A percentile compares a stretch with the other conserved stretches of the same genome.
Evolutionary conservation across 2,888 invertebrate genomes (phyloP).

Genomic region (Calliopum simillimum): DNA sequence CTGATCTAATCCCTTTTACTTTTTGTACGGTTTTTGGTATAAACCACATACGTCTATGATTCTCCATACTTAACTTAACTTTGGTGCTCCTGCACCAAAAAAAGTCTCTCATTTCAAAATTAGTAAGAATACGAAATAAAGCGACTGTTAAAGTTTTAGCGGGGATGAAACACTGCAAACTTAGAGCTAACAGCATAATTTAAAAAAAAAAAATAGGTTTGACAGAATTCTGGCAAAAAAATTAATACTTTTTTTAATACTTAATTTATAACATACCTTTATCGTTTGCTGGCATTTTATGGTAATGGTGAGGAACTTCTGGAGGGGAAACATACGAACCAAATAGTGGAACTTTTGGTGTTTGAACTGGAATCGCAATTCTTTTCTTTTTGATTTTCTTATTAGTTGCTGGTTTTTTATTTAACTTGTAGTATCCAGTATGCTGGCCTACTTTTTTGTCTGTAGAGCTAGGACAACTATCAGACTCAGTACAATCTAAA

Average conservation of each 20-base stretch:
- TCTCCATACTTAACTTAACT: no score
- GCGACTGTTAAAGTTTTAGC: no score
- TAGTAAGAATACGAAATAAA: no score
- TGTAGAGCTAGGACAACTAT: constrained; percentile 79
- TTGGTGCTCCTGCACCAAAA: no score
- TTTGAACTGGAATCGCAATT: constrained; percentile 86
- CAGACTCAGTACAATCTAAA: constrained; percentile 82
- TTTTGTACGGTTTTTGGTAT: no score
- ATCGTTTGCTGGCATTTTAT: constrained; percentile 64
- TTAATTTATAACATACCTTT: constrained; percentile 58
- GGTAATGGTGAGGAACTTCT: constrained; percentile 72
- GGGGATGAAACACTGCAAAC: no score
- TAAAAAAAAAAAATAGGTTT: no score
- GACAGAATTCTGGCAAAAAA: no score
- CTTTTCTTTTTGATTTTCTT: constrained; percentile 80
- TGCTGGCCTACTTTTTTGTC: constrained; percentile 71
- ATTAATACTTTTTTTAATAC: constrained; percentile 25
- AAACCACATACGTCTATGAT: no score
- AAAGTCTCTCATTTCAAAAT: no score
- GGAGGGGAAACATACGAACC: constrained; percentile 77
- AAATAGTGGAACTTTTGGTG: constrained; percentile 82
- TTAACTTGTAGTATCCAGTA: constrained; percentile 73
- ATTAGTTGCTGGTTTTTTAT: constrained; percentile 76
- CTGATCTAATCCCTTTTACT: no score
- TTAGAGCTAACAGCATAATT: no score